A percentile compares a stretch with the other conserved stretches of the same genome.
Conservation (phyloP, 2,888 invertebrate genomes). For the Drosophila bunnanda region DNA sequence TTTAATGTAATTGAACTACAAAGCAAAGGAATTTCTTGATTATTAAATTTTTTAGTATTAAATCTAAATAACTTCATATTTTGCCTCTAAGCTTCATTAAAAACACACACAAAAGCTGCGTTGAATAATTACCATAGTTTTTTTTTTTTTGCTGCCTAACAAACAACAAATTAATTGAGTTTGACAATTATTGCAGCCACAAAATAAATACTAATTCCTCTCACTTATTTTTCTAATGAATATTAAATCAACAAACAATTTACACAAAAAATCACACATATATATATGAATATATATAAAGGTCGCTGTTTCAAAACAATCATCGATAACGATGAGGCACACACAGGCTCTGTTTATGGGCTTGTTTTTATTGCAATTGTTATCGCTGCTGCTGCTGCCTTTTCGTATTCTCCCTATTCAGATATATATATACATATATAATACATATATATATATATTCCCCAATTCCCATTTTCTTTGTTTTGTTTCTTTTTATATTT, state of each 20-base stretch:
- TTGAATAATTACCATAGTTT: neutral
- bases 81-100: neutral
- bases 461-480: constrained; percentile 19
- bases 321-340: constrained; percentile 23
- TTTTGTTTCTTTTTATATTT: constrained; percentile 4
- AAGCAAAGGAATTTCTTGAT: neutral
- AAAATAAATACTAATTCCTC: neutral
- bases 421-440: neutral
- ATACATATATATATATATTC: neutral
- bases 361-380: constrained; percentile 44
- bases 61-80: neutral
- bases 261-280: neutral
- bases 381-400: constrained; percentile 34
- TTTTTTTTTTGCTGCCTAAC: neutral
- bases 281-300: neutral
- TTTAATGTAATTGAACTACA: neutral
- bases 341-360: constrained; percentile 24
- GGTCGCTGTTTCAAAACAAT: constrained; percentile 1
- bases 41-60: neutral
- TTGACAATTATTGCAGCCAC: neutral
- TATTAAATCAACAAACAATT: neutral
- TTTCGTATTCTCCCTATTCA: neutral
- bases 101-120: neutral
- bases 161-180: neutral
- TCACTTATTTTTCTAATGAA: neutral